A percentile compares a stretch with the other conserved stretches of the same genome.
phyloP scores from a whole-genome alignment of 2,113 vertebrate genomes.

The Nansenia antarctica region DNA sequence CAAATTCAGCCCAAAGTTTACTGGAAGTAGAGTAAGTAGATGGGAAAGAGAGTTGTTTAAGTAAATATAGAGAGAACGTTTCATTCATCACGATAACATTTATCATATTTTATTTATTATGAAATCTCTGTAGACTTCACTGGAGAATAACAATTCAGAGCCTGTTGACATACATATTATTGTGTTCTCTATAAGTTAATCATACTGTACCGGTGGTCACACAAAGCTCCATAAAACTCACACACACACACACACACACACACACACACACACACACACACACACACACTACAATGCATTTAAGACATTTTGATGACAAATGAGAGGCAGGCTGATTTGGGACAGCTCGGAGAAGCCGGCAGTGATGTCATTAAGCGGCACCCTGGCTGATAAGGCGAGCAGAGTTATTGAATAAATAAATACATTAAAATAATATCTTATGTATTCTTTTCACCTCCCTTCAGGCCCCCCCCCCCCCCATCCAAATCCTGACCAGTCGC shows the following conservation, averaged over 20 bases:
- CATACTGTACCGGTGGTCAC: background rate
- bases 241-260: constrained; percentile 19
- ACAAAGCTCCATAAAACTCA: background rate
- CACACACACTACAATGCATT: constrained; percentile 45
- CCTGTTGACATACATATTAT: background rate
- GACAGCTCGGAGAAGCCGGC: constrained; percentile 66
- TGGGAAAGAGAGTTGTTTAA: background rate
- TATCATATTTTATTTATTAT: background rate
- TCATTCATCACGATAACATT: background rate
- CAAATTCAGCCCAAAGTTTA: background rate
- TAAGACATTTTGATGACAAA: constrained; percentile 69
- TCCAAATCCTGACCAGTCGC: constrained; percentile 69
- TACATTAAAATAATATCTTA: constrained; percentile 76
- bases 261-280: constrained; percentile 34
- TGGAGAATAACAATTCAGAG: background rate
- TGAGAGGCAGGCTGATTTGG: constrained; percentile 66
- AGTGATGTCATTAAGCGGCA: constrained; percentile 76
- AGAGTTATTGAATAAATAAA: constrained; percentile 78
- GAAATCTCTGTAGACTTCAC: background rate
- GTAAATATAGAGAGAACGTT: background rate
- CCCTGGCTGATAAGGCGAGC: constrained; percentile 68
- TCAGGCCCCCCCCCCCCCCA: constrained; percentile 48
- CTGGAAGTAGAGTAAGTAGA: background rate
- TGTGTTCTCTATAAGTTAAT: background rate
- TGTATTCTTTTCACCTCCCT: constrained; percentile 72